These are phyloP conservation scores for Seriola rivoliana DNA, from an alignment of 2,113 vertebrate genomes.

Conservation along the genomic window DNA sequence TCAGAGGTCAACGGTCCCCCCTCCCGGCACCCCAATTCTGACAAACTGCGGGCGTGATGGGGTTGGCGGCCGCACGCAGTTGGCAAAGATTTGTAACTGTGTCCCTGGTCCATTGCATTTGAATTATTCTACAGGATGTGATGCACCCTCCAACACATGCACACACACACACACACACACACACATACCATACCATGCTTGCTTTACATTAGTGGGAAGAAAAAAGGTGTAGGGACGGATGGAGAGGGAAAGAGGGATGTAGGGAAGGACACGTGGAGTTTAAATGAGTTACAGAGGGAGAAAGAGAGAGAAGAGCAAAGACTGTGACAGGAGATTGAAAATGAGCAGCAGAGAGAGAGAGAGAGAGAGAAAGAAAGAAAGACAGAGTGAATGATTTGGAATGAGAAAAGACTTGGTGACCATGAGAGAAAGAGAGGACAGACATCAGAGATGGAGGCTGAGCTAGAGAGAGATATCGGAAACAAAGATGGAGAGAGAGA, in stretches of 20 bases:
- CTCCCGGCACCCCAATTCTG: conserved; percentile 83
- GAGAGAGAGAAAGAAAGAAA: background rate
- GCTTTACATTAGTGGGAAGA: conserved; percentile 86
- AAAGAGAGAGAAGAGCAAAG: background rate
- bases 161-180: conserved; percentile 1
- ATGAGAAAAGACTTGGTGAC: conserved; percentile 13
- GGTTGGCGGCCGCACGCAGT: conserved; percentile 87
- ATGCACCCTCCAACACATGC: background rate
- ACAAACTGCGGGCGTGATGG: conserved; percentile 92
- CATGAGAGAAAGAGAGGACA: conserved; percentile 22
- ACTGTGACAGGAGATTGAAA: conserved; percentile 22
- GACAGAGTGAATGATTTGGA: conserved; percentile 33
- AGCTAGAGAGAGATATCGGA: conserved; percentile 23
- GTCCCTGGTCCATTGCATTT: conserved; percentile 98
- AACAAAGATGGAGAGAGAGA: background rate
- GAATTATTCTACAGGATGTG: conserved; percentile 94
- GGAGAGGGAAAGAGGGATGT: background rate
- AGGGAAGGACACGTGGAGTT: background rate
- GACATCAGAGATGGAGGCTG: conserved; percentile 11
- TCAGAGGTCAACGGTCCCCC: conserved; percentile 73
- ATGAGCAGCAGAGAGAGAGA: background rate
- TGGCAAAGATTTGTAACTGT: conserved; percentile 98
- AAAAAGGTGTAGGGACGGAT: conserved; percentile 4
- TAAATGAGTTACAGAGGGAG: conserved; percentile 31
- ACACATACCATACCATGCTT: conserved; percentile 29